Conservation (phyloP, 2,113 vertebrate species). For the Saguinus midas region DNA sequence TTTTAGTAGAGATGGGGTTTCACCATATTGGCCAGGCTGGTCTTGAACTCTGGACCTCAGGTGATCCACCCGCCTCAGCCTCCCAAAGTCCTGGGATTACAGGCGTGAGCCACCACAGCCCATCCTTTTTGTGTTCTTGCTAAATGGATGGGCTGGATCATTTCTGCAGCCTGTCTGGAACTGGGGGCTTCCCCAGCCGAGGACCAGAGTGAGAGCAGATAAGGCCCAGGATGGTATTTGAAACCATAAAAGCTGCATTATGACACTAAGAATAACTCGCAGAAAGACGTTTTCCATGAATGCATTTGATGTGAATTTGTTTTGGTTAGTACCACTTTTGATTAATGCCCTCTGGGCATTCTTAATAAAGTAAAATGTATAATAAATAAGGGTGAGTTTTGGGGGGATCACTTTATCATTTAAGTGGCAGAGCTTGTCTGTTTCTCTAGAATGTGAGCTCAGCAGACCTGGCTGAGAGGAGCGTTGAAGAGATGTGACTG, state of each 20-base stretch:
- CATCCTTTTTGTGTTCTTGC: conserved; percentile 31
- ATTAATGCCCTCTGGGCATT: not conserved
- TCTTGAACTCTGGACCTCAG: not conserved
- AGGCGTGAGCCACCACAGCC: not conserved
- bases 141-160: not conserved
- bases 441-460: not conserved
- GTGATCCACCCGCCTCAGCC: not conserved
- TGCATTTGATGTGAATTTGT: not conserved
- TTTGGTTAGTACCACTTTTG: not conserved
- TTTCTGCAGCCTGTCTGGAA: conserved; percentile 7
- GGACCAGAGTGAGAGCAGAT: conserved; percentile 19
- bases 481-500: not conserved
- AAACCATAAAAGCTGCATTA: conserved; percentile 55
- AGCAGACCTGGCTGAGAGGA: not conserved
- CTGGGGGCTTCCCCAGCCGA: not conserved
- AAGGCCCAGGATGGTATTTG: conserved; percentile 21
- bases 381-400: not conserved
- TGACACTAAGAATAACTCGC: conserved; percentile 51
- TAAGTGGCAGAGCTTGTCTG: not conserved
- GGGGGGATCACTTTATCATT: not conserved
- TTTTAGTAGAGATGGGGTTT: not conserved
- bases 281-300: conserved; percentile 75
- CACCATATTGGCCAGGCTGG: not conserved
- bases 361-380: conserved; percentile 22
- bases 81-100: not conserved